Evolutionary conservation across 2,888 invertebrate species (phyloP).

Genomic region (Anoplius nigerrimus): DNA sequence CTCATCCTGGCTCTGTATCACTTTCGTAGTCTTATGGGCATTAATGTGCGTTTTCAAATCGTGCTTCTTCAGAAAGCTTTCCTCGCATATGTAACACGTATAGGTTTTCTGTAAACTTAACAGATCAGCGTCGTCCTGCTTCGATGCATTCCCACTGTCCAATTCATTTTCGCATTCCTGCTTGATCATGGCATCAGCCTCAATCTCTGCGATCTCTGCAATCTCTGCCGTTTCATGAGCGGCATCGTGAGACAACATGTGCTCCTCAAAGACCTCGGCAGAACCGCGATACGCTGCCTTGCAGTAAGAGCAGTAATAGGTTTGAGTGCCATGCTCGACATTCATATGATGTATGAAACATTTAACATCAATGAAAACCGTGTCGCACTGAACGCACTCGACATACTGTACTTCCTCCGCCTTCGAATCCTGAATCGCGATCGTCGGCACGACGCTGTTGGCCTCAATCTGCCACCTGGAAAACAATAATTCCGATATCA

Average conservation of each 20-base stretch:
- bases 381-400: conserved; percentile 46
- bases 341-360: conserved; percentile 50
- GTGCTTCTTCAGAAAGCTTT: conserved; percentile 27
- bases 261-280: conserved; percentile 39
- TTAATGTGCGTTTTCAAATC: conserved; percentile 36
- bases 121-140: neutral
- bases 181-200: neutral
- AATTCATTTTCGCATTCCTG: neutral
- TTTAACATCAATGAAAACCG: conserved; percentile 37
- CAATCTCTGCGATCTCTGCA: neutral
- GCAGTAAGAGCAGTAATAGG: conserved; percentile 50
- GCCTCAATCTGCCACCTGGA: conserved; percentile 48
- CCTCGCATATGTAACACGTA: conserved; percentile 31
- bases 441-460: conserved; percentile 22
- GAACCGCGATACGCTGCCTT: conserved; percentile 40
- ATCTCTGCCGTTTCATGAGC: neutral
- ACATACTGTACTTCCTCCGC: conserved; percentile 39
- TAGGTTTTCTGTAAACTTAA: neutral
- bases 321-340: conserved; percentile 33
- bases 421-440: conserved; percentile 28
- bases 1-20: conserved; percentile 46
- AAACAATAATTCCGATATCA: conserved; percentile 53
- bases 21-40: neutral
- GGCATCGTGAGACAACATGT: conserved; percentile 35
- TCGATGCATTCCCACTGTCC: neutral